phyloP scores from a whole-genome alignment of 2,113 vertebrate genomes.

The Narcine bancroftii region DNA sequence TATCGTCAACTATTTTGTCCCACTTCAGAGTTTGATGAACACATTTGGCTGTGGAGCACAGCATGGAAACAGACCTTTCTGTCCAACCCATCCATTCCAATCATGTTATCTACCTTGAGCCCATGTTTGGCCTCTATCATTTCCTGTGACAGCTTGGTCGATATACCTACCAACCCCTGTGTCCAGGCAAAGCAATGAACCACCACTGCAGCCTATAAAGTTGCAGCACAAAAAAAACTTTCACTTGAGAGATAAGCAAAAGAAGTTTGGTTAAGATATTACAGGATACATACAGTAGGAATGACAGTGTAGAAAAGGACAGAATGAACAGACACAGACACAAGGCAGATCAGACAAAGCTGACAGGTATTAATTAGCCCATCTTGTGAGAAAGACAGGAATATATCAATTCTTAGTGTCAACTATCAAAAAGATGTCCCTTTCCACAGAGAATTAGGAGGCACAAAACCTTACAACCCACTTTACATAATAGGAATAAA shows the following conservation, averaged over 20 bases:
- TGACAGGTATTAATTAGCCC: not conserved
- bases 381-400: not conserved
- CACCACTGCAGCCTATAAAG: not conserved
- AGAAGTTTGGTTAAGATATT: not conserved
- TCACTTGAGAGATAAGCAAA: not conserved
- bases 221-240: not conserved
- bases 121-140: no score
- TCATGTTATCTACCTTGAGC: no score
- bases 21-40: not conserved
- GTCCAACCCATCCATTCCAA: no score
- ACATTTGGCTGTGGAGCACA: not conserved
- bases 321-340: not conserved
- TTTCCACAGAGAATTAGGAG: not conserved
- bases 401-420: not conserved
- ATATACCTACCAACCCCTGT: no score
- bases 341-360: not conserved
- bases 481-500: no score
- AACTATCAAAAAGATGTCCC: not conserved
- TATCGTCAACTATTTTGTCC: not conserved
- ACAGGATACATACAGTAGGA: not conserved
- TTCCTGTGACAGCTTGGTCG: no score
- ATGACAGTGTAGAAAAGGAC: not conserved
- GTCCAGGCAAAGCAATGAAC: no score
- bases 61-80: not conserved
- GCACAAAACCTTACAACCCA: not conserved